Evolutionary conservation across 1,140 invertebrate genomes (phyloP).

Genomic region (Ditylenchus dipsaci): DNA sequence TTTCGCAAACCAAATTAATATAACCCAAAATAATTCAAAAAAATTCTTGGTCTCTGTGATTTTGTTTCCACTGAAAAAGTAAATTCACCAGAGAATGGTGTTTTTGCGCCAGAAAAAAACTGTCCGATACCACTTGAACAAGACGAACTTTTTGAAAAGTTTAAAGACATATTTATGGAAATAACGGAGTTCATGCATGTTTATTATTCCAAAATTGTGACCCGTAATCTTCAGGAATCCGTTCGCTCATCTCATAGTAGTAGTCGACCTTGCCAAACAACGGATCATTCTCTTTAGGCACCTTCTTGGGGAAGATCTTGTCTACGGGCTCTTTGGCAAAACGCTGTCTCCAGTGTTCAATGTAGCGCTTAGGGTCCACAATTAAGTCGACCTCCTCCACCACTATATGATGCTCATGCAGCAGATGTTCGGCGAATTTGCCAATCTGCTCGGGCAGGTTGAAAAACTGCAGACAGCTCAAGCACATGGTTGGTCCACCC

Average conservation of each 20-base stretch:
- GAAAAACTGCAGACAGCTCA: conserved; percentile 55
- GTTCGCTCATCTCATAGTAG: conserved; percentile 51
- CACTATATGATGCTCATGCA: conserved; percentile 43
- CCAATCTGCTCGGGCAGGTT: conserved; percentile 51
- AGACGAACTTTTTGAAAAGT: too few species aligned
- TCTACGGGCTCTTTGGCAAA: conserved; percentile 51
- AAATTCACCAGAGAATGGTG: too few species aligned
- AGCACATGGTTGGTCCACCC: conserved; percentile 57
- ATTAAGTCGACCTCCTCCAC: conserved; percentile 56
- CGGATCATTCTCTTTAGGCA: conserved; percentile 38
- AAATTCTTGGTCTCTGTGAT: too few species aligned
- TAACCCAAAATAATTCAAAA: too few species aligned
- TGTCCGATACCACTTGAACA: too few species aligned
- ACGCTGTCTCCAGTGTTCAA: conserved; percentile 53
- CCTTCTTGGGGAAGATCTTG: conserved; percentile 54
- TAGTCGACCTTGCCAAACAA: conserved; percentile 49
- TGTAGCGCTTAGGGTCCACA: conserved; percentile 53
- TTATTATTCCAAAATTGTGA: too few species aligned
- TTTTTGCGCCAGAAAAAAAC: too few species aligned
- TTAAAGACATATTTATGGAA: too few species aligned
- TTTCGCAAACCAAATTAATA: too few species aligned
- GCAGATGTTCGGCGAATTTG: conserved; percentile 44
- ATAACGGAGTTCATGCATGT: too few species aligned
- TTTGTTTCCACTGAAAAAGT: too few species aligned
- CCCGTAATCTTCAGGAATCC: conserved; percentile 38